These are phyloP conservation scores for Platysteira castanea DNA, from an alignment of 2,113 vertebrate genomes.

Conservation along the genomic window DNA sequence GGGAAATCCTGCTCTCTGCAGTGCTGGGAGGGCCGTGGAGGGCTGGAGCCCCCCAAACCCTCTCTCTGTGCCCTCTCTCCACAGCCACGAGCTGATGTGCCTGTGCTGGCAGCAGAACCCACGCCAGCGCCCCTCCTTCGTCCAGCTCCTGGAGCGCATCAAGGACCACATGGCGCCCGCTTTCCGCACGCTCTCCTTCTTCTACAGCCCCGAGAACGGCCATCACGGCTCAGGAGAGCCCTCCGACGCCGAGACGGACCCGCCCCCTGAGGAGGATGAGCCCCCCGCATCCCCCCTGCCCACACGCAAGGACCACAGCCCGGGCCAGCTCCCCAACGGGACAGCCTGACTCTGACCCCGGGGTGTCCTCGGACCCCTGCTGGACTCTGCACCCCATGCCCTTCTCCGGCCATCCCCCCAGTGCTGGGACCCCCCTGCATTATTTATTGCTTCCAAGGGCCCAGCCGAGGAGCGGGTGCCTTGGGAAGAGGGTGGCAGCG, in stretches of 20 bases:
- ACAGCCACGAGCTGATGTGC: slow-evolving; percentile 75
- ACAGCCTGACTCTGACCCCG: background rate
- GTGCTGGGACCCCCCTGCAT: background rate
- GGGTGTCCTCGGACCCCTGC: background rate
- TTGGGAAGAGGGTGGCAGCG: background rate
- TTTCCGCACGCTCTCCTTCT: slow-evolving; percentile 76
- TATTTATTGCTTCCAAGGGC: slow-evolving; percentile 23
- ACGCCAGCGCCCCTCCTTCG: slow-evolving; percentile 72
- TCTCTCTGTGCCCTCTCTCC: background rate
- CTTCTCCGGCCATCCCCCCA: rapidly evolving
- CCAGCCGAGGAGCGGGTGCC: background rate
- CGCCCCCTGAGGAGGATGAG: background rate
- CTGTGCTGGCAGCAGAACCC: slow-evolving; percentile 80
- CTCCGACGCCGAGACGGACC: background rate
- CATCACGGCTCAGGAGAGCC: background rate
- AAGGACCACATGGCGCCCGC: slow-evolving; percentile 60
- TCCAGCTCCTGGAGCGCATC: slow-evolving; percentile 74
- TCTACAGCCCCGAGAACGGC: slow-evolving; percentile 51
- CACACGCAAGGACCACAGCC: background rate
- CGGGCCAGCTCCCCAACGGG: slow-evolving; percentile 25
- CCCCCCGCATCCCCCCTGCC: background rate
- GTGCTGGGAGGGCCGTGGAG: background rate
- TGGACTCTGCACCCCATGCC: background rate
- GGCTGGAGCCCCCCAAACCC: background rate
- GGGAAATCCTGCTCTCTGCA: background rate